Percentiles rank a stretch among this genome's conserved stretches.
Evolutionary conservation across 2,113 vertebrate species (phyloP).

Genomic region (Cyanocitta stelleri): DNA sequence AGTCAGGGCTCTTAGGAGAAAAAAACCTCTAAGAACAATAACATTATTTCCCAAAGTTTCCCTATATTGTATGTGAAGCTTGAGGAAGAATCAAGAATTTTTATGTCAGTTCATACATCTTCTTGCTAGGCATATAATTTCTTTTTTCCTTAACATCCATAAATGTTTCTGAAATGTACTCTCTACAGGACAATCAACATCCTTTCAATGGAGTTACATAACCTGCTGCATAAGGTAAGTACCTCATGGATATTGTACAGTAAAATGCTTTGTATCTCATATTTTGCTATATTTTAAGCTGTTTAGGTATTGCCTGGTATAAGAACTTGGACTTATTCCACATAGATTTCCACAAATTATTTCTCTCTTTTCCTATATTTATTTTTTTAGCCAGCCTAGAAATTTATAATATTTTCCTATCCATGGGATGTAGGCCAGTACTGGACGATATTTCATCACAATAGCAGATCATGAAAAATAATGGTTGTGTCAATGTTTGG

Average conservation of each 20-base stretch:
- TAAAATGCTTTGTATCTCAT: neutral
- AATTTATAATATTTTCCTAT: conserved; percentile 28
- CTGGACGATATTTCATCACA: conserved; percentile 21
- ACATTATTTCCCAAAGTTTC: neutral
- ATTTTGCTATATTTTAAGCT: neutral
- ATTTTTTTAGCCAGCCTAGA: conserved; percentile 7
- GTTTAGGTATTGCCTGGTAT: neutral
- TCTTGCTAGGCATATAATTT: neutral
- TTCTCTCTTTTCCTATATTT: conserved; percentile 14
- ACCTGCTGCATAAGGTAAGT: neutral
- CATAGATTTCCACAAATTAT: neutral
- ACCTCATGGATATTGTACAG: neutral
- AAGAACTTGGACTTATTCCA: neutral
- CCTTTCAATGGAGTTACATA: neutral
- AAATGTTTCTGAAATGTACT: neutral
- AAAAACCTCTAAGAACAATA: neutral
- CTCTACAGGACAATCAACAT: neutral
- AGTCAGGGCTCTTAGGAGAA: neutral
- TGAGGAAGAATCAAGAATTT: neutral
- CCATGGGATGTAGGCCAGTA: neutral
- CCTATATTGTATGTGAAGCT: neutral
- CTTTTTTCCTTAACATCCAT: neutral
- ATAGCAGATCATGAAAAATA: conserved; percentile 25
- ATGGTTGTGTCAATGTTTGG: conserved; percentile 41
- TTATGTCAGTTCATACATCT: neutral